A percentile compares a stretch with the other conserved stretches of the same genome.
Evolutionary conservation across 2,113 vertebrate species (phyloP).

Genomic region (Collichthys lucidus): DNA sequence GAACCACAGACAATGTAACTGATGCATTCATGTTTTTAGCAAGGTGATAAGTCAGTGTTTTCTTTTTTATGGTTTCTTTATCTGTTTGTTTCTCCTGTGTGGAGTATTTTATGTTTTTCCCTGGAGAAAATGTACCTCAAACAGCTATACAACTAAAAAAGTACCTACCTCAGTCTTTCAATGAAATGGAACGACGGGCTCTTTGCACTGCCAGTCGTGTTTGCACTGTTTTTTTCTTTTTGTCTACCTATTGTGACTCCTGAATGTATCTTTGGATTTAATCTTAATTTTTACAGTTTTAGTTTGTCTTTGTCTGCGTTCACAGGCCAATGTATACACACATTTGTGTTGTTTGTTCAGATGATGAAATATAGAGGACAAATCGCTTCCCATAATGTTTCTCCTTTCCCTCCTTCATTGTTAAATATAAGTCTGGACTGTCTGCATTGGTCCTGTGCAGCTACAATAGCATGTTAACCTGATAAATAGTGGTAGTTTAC

Average conservation of each 20-base stretch:
- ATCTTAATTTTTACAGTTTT: neutral
- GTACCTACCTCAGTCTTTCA: slow-evolving; percentile 64
- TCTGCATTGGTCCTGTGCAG: neutral
- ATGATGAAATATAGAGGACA: neutral
- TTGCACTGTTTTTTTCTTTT: slow-evolving; percentile 72
- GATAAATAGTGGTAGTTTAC: neutral
- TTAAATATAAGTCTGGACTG: neutral
- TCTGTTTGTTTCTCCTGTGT: neutral
- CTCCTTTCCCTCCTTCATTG: neutral
- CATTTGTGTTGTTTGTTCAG: slow-evolving; percentile 23
- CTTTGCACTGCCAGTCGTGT: slow-evolving; percentile 69
- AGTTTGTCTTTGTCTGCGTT: neutral
- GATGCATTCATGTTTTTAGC: slow-evolving; percentile 1
- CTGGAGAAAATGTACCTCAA: slow-evolving; percentile 29
- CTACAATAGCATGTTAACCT: neutral
- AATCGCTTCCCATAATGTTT: neutral
- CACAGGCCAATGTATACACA: slow-evolving; percentile 3
- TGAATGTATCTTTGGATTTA: slow-evolving; percentile 60
- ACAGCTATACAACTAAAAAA: slow-evolving; percentile 33
- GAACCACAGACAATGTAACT: neutral
- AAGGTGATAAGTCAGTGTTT: neutral
- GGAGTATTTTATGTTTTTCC: slow-evolving; percentile 5
- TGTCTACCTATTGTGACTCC: slow-evolving; percentile 33
- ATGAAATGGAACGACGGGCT: slow-evolving; percentile 26
- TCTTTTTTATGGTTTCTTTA: neutral